Evolutionary conservation across 2,888 invertebrate species (phyloP).

Genomic region (Gibbula magus): DNA sequence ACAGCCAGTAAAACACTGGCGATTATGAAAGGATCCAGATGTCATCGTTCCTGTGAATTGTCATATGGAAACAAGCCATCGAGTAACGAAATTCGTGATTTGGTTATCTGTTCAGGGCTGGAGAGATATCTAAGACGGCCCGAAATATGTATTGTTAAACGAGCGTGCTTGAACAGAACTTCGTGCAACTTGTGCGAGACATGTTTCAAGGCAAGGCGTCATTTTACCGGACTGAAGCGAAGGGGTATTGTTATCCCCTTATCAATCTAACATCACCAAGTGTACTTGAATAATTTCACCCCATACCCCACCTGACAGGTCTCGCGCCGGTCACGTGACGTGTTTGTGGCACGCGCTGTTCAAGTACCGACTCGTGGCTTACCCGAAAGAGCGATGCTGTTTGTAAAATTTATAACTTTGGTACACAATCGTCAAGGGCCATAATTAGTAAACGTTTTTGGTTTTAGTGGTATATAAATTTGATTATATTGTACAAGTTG

Average conservation of each 20-base stretch:
- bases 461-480: neutral
- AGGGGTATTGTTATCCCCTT: neutral
- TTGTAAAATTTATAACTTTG: neutral
- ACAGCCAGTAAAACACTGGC: too few species aligned
- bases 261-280: neutral
- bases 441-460: neutral
- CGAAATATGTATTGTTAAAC: too few species aligned
- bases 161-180: too few species aligned
- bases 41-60: too few species aligned
- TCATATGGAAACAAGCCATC: too few species aligned
- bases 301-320: conserved; percentile 15
- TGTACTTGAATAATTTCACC: conserved; percentile 5
- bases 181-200: too few species aligned
- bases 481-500: neutral
- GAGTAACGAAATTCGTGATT: too few species aligned
- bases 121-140: too few species aligned
- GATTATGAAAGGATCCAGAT: too few species aligned
- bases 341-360: conserved; percentile 11
- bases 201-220: too few species aligned
- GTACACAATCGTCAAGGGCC: neutral
- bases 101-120: too few species aligned
- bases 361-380: neutral
- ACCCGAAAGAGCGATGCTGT: neutral
- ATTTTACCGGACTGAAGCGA: neutral
- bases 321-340: conserved; percentile 17